Evolutionary conservation across 1,140 invertebrate genomes (phyloP).

Genomic region (Saccostrea echinata): DNA sequence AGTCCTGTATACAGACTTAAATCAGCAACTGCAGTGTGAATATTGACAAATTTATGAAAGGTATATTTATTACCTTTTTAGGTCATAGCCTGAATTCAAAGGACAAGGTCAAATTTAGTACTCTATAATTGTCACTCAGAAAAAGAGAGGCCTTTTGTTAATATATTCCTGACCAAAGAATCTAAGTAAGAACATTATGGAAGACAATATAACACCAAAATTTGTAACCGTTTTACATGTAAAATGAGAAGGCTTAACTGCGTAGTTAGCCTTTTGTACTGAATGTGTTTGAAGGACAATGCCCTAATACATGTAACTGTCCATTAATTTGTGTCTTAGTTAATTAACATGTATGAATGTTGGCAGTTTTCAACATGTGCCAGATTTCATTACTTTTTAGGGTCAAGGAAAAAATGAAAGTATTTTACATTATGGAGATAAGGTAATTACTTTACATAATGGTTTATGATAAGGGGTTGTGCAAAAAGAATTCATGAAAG

Average conservation of each 20-base stretch:
- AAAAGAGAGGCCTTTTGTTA: too few species aligned
- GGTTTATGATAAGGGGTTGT: conserved; percentile 9
- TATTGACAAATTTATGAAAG: not conserved
- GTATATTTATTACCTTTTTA: not conserved
- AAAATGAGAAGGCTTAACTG: too few species aligned
- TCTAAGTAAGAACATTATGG: too few species aligned
- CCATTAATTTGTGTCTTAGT: not conserved
- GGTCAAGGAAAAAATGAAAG: conserved; percentile 6
- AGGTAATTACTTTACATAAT: conserved; percentile 25
- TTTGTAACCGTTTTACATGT: too few species aligned
- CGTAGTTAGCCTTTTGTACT: too few species aligned
- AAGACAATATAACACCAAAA: too few species aligned
- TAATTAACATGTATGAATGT: not conserved
- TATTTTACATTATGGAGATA: conserved; percentile 16
- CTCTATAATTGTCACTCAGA: too few species aligned
- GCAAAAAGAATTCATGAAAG: not conserved
- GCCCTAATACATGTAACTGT: not conserved
- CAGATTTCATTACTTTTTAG: not conserved
- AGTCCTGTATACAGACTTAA: too few species aligned
- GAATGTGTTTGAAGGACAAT: too few species aligned
- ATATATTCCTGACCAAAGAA: too few species aligned
- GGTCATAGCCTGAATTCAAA: not conserved
- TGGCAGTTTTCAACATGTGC: not conserved
- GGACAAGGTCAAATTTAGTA: not conserved
- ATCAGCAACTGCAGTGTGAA: not conserved